These are phyloP conservation scores for Mandrillus leucophaeus DNA, from an alignment of 2,113 vertebrate species.

Conservation along the genomic window DNA sequence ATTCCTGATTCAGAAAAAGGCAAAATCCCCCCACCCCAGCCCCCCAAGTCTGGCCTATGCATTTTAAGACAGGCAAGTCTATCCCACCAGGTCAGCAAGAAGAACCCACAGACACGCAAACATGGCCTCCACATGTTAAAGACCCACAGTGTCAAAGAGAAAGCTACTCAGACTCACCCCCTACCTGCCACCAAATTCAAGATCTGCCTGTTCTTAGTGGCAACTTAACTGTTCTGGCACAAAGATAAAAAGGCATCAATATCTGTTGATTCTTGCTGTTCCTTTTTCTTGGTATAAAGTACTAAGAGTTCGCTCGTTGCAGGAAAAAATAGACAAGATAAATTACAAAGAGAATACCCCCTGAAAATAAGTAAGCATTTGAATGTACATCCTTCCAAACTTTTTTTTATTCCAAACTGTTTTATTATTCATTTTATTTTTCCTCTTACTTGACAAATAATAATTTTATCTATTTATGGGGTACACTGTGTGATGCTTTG, in stretches of 20 bases:
- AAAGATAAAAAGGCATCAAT: rapidly evolving
- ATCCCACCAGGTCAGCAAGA: neutral
- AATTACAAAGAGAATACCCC: neutral
- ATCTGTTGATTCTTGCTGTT: neutral
- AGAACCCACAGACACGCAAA: neutral
- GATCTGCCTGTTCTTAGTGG: neutral
- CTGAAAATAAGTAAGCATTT: neutral
- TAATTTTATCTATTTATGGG: neutral
- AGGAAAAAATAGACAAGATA: neutral
- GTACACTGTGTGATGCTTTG: neutral
- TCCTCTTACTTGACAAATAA: neutral
- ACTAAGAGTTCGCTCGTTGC: neutral
- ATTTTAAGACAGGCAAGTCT: neutral
- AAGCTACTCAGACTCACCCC: neutral
- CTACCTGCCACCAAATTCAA: neutral
- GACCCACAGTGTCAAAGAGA: too few relatives aligned
- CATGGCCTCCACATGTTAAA: too few relatives aligned
- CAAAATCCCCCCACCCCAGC: neutral
- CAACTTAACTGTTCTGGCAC: rapidly evolving
- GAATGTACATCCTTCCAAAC: neutral
- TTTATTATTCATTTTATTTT: neutral
- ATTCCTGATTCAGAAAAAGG: neutral
- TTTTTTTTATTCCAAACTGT: neutral
- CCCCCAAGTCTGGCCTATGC: too few relatives aligned
- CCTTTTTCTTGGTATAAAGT: neutral